Evolutionary conservation across 2,888 invertebrate species (phyloP).

Genomic region (Stramonita haemastoma): DNA sequence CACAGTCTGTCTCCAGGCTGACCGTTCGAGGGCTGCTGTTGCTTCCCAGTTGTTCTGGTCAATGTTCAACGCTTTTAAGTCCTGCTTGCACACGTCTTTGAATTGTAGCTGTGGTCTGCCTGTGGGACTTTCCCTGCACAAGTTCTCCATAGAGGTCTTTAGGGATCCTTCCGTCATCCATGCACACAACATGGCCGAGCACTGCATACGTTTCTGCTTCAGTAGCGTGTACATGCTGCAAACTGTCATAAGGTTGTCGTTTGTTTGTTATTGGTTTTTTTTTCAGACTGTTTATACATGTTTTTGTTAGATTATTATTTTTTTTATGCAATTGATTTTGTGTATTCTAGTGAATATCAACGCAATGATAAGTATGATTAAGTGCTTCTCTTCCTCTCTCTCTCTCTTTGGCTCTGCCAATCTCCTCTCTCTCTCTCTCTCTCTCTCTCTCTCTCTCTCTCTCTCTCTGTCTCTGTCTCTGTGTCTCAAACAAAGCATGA

Average conservation of each 20-base stretch:
- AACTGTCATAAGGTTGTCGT: not conserved
- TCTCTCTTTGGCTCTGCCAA: not conserved
- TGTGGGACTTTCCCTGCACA: no score
- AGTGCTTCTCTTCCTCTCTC: not conserved
- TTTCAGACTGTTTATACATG: not conserved
- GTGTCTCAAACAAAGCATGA: not conserved
- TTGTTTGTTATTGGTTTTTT: not conserved
- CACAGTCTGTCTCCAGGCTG: no score
- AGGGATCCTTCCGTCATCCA: no score
- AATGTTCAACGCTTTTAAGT: no score
- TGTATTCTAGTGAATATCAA: slow-evolving; percentile 6
- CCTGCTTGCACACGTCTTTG: no score
- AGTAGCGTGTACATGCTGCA: no score
- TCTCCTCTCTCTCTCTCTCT: not conserved
- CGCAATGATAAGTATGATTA: not conserved
- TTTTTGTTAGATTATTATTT: not conserved
- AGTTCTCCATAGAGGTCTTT: no score
- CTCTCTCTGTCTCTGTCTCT: not conserved
- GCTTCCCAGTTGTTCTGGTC: no score
- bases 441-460: not conserved
- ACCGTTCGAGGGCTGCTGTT: no score
- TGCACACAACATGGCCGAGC: no score
- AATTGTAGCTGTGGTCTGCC: no score
- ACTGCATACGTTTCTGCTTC: no score
- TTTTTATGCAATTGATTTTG: not conserved